Base-by-base conservation (phyloP, 2,113 vertebrate genomes). In the Hemicordylus capensis region DNA sequence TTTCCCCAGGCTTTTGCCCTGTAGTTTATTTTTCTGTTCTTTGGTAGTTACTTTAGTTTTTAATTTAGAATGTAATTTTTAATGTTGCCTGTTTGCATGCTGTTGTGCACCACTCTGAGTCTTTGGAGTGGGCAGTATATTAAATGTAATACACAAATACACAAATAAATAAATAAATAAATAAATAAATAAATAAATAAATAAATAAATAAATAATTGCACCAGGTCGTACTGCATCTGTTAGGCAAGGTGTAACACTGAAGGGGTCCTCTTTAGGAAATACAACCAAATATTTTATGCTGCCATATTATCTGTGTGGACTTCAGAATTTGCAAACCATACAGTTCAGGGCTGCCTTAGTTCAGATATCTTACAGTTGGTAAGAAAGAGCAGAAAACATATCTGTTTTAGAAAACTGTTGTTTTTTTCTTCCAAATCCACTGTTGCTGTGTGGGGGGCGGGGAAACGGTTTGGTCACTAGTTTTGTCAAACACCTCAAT, bases 401-500 rank as follows among this genome's bases (percentile, higher is more conserved):
- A 89, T 87, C 84, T 88, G n/a, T 39, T 59, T 0, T 77, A 85
- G 48, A 4, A 59, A 22, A 89, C n/a, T 48, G 83, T 75, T 12
- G 24, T 48, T 15, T 34, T 70, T 70, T n/a, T 51, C 24, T 42
- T 76, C 76, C 78, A 9, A 34, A 24, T 10, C 51, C 88, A 66
- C n/a, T 66, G 77, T 31, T 77, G 77, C 37, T 6, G n/a, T n/a
- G n/a, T n/a, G n/a, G n/a, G n/a, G n/a, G n/a, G n/a, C 9, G 5
- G 75, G 82, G 79, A 63, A 80, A 15, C 89, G 72, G 81, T 90
- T 81, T 66, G 28, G 78, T 11, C 73, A 77, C 28, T 11, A 34
- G 87, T 88, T 86, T 77, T 92, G 64, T 84, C 56, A 73, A 73
- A 70, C 3, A 1, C 61, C 72, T 89, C 83, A 67, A 59, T 88